Evolutionary conservation across 2,113 vertebrate species (phyloP), one percentile per base, ranked within the genome.

Genomic region (Oceanodroma tethys): DNA sequence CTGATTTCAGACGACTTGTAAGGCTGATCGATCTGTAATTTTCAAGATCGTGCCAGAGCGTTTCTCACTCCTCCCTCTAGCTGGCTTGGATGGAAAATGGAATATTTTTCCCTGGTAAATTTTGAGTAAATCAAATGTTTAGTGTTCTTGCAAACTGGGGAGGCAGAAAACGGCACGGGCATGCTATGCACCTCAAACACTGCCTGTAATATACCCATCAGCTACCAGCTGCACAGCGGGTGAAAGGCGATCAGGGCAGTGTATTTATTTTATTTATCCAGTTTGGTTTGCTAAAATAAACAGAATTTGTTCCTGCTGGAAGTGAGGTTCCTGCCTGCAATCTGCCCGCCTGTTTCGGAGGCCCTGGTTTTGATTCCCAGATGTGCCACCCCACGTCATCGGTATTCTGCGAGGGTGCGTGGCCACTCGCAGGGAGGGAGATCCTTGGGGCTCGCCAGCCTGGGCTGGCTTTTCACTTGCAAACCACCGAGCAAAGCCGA

Each of bases 131-230:
- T 42, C n/a, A 30, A 25, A 47, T 4, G 23, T 48, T 22, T 16
- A 7, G 10, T 65, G 12, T 58, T 81, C 38, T 89, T 87, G 42
- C 42, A 67, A 21, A 71, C 14, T 42, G n/a, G n/a, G 30, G 32
- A 67, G 45, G 55, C 68, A 62, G n/a, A n/a, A 30, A 34, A 20
- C 13, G 30, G 67, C 43, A 60, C 1, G 9, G 52, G 21, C 42
- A 18, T 1, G 1, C 16, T 62, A 12, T 0, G 2, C 9, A 29
- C 62, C 78, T 74, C 1, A 5, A 19, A 23, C 21, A 10, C 26
- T 47, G 22, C 40, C 43, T 45, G 22, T 66, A 36, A 13, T 11
- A 10, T 30, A 38, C 8, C 32, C 32, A 2, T 63, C 67, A 17
- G 32, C 62, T 47, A 9, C 42, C 55, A 40, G 45, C 53, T 48